A percentile compares a stretch with the other conserved stretches of the same genome.
Evolutionary conservation across 2,888 invertebrate species (phyloP).

Genomic region (Cryptosula pallasiana): DNA sequence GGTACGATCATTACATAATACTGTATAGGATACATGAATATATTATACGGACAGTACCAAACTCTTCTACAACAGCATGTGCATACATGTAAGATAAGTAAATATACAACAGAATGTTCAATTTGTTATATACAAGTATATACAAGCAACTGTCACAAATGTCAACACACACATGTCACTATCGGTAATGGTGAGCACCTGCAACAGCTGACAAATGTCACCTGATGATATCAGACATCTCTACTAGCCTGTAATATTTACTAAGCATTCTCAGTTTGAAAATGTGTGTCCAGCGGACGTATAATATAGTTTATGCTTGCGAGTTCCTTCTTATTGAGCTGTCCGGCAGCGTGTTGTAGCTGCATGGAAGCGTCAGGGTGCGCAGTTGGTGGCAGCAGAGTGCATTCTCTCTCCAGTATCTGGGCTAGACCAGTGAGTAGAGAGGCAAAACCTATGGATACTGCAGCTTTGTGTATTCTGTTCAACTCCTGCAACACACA

Average conservation of each 20-base stretch:
- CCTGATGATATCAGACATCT: too few species aligned
- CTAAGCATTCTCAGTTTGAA: conserved; percentile 29
- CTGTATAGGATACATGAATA: too few species aligned
- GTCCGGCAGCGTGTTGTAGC: conserved; percentile 79
- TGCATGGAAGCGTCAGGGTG: conserved; percentile 84
- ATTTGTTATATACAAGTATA: too few species aligned
- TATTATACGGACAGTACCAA: too few species aligned
- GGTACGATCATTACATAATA: too few species aligned
- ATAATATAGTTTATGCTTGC: conserved; percentile 40
- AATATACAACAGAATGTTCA: too few species aligned
- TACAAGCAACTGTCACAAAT: too few species aligned
- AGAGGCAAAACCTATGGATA: conserved; percentile 85
- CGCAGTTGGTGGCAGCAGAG: conserved; percentile 67
- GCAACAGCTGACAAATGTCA: background rate
- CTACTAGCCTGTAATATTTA: too few species aligned
- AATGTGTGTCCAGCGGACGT: conserved; percentile 45
- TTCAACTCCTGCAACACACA: conserved; percentile 96
- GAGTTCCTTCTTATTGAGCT: conserved; percentile 64
- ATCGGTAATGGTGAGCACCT: too few species aligned
- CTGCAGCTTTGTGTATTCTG: conserved; percentile 78
- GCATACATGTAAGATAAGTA: too few species aligned
- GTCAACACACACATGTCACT: too few species aligned
- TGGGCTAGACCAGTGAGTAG: conserved; percentile 77
- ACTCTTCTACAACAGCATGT: too few species aligned
- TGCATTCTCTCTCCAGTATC: conserved; percentile 83